Conservation (phyloP, 92 coral and sea anemone species). For the Palythoa heliodiscus region DNA sequence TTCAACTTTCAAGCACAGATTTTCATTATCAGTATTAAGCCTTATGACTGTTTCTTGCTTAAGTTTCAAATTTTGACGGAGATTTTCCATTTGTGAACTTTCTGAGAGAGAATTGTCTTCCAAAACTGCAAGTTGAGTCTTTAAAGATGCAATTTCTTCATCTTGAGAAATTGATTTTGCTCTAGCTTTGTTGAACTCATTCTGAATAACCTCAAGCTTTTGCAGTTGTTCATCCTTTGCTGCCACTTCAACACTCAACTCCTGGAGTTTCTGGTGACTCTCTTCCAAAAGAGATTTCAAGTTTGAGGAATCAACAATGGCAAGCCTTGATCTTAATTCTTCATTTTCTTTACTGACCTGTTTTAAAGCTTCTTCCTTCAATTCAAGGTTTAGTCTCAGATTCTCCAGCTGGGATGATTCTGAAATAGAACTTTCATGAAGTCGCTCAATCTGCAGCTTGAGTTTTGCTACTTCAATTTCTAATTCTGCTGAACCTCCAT, state of each 20-base stretch:
- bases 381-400: slow-evolving; percentile 67
- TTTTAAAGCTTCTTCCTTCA: slow-evolving; percentile 73
- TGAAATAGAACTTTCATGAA: slow-evolving; percentile 65
- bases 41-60: slow-evolving; percentile 82
- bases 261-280: slow-evolving; percentile 76
- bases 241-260: slow-evolving; percentile 55
- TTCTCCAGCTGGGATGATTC: slow-evolving; percentile 76
- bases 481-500: slow-evolving; percentile 66
- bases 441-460: slow-evolving; percentile 53
- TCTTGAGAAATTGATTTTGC: slow-evolving; percentile 67
- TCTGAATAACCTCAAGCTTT: slow-evolving; percentile 69
- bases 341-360: slow-evolving; percentile 79
- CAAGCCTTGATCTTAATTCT: slow-evolving; percentile 65
- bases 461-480: slow-evolving; percentile 74
- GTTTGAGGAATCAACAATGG: slow-evolving; percentile 70
- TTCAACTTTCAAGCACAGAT: slow-evolving; percentile 61
- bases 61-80: slow-evolving; percentile 81
- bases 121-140: slow-evolving; percentile 62
- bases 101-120: slow-evolving; percentile 89
- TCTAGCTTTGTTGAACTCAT: slow-evolving; percentile 73
- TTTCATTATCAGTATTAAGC: slow-evolving; percentile 83
- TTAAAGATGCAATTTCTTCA: slow-evolving; percentile 62
- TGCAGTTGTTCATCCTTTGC: slow-evolving; percentile 66
- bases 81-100: slow-evolving; percentile 78
- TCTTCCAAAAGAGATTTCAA: slow-evolving; percentile 78